phyloP scores from a whole-genome alignment of 2,113 vertebrate genomes.

The Sapajus apella region DNA sequence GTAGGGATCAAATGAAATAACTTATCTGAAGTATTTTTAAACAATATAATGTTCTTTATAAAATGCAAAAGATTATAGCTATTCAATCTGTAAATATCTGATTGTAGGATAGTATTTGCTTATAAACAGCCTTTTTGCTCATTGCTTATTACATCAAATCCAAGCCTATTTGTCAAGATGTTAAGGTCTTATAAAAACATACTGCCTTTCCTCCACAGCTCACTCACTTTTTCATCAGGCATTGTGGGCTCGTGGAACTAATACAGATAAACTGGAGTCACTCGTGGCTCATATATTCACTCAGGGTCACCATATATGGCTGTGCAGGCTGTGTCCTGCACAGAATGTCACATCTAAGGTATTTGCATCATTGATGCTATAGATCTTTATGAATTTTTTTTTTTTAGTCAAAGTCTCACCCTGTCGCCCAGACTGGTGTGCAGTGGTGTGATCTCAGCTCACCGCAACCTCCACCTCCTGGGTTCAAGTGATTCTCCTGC shows the following conservation, averaged over 20 bases:
- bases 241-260: neutral
- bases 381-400: neutral
- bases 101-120: neutral
- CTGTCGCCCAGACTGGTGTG: too few species aligned
- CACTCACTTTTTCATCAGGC: neutral
- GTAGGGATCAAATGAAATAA: neutral
- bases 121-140: slow-evolving; percentile 27
- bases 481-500: too few species aligned
- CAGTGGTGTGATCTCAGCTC: too few species aligned
- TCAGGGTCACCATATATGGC: neutral
- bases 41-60: neutral
- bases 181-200: neutral
- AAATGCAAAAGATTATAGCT: slow-evolving; percentile 10
- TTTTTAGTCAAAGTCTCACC: too few species aligned
- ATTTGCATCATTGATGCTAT: neutral
- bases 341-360: neutral
- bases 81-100: neutral
- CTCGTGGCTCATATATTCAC: neutral
- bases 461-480: too few species aligned
- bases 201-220: neutral
- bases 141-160: neutral
- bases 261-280: neutral
- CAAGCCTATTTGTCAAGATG: neutral
- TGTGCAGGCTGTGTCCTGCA: neutral
- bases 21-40: neutral